phyloP scores from a whole-genome alignment of 1,140 invertebrate species.

The Drosophila novamexicana region DNA sequence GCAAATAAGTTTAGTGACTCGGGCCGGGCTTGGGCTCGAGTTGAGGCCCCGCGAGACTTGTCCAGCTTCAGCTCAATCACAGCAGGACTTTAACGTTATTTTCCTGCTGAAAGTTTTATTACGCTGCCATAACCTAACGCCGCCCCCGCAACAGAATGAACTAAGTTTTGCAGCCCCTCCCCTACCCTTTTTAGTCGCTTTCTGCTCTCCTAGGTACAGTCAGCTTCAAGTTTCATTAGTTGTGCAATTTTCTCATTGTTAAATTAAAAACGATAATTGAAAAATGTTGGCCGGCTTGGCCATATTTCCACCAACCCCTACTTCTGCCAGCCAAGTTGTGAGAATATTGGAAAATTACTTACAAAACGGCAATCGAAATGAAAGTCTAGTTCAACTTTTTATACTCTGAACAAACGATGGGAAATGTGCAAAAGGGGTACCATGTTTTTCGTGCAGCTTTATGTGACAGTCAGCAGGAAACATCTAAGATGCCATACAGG shows the following conservation, averaged over 20 bases:
- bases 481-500: no score
- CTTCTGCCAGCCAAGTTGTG: conserved; percentile 23
- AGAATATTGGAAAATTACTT: conserved; percentile 74
- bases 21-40: conserved; percentile 4
- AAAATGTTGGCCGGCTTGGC: conserved; percentile 56
- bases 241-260: conserved; percentile 76
- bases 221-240: conserved; percentile 70
- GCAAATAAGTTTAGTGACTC: conserved; percentile 65
- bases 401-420: no score
- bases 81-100: conserved; percentile 68
- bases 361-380: conserved; percentile 64
- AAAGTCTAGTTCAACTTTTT: conserved; percentile 20
- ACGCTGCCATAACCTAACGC: conserved; percentile 51
- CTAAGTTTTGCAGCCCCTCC: not conserved
- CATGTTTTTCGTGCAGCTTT: no score
- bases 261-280: conserved; percentile 83
- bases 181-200: not conserved
- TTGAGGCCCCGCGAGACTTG: conserved; percentile 61
- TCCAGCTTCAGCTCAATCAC: conserved; percentile 76
- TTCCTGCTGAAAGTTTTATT: conserved; percentile 76
- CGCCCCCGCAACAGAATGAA: not conserved
- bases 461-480: no score
- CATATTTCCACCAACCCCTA: not conserved
- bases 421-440: no score
- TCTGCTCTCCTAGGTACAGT: conserved; percentile 8